phyloP scores from a whole-genome alignment of 2,113 vertebrate genomes.

The Chlamydotis undulata region DNA sequence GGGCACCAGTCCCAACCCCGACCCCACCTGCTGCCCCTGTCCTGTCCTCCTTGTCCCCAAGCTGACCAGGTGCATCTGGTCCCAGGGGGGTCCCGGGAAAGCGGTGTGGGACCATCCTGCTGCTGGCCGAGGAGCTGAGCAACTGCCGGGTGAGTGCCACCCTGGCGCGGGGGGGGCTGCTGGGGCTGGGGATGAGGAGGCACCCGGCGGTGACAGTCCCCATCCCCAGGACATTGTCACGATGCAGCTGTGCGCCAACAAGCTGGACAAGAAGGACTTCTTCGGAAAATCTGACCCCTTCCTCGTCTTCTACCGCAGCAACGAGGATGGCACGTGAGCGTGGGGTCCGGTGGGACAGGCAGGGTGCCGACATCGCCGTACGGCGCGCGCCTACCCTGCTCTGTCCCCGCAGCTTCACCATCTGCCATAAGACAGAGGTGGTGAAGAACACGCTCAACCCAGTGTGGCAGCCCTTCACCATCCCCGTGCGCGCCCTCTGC shows the following conservation, averaged over 20 bases:
- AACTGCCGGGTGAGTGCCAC: conserved; percentile 81
- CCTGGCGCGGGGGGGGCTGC: rapidly evolving
- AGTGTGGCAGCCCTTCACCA: conserved; percentile 96
- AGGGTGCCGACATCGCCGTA: rapidly evolving
- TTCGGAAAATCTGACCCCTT: conserved; percentile 98
- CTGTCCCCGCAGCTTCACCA: conserved; percentile 83
- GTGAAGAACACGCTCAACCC: conserved; percentile 97
- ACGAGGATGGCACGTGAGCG: conserved; percentile 97
- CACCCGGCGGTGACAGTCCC: background rate
- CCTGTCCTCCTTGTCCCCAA: background rate
- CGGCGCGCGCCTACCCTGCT: rapidly evolving
- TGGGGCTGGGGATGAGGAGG: background rate
- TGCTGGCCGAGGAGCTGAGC: conserved; percentile 84
- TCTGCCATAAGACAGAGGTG: conserved; percentile 93
- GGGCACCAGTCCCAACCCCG: background rate
- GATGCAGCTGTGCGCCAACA: conserved; percentile 98
- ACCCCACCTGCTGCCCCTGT: background rate
- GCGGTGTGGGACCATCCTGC: conserved; percentile 82
- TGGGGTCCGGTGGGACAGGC: background rate
- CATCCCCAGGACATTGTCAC: conserved; percentile 89
- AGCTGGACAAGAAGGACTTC: conserved; percentile 99
- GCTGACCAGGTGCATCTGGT: conserved; percentile 5
- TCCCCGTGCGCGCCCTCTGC: conserved; percentile 94
- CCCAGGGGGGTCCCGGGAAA: conserved; percentile 83
- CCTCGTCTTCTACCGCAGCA: conserved; percentile 97